A percentile compares a stretch with the other conserved stretches of the same genome.
phyloP scores from a whole-genome alignment of 2,888 invertebrate genomes.

The Oscheius sp. region DNA sequence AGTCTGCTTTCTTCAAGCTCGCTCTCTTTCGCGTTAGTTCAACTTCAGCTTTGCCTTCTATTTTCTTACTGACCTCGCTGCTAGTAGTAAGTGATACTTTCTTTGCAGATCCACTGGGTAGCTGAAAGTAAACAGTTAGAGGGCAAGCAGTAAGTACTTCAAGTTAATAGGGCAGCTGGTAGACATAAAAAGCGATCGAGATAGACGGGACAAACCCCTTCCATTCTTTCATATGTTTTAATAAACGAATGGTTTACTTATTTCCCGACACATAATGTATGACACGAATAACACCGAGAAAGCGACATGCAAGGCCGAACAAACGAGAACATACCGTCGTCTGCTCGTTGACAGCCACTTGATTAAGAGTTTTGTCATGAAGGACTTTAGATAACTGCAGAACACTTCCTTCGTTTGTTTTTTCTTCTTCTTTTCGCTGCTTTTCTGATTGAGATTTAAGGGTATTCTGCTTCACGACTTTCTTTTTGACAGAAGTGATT shows the following conservation, averaged over 20 bases:
- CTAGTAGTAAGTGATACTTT: conserved; percentile 35
- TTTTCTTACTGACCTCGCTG: conserved; percentile 31
- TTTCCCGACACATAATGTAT: conserved; percentile 11
- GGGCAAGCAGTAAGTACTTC: not conserved
- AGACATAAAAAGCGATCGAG: not conserved
- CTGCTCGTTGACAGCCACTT: conserved; percentile 34
- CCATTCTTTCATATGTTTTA: not conserved
- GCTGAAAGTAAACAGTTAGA: conserved; percentile 24
- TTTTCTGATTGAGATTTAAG: conserved; percentile 45
- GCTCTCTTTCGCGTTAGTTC: conserved; percentile 34
- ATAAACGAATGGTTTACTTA: not conserved
- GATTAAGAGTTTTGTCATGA: conserved; percentile 33
- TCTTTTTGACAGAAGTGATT: conserved; percentile 45
- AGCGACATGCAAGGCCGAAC: conserved; percentile 1
- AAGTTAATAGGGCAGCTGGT: not conserved
- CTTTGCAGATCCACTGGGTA: conserved; percentile 37
- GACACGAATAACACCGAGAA: conserved; percentile 8
- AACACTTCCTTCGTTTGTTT: conserved; percentile 25
- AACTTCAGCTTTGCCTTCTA: conserved; percentile 42
- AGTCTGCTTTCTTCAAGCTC: conserved; percentile 36
- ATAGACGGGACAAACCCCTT: not conserved
- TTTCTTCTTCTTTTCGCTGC: conserved; percentile 35
- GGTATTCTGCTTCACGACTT: conserved; percentile 40
- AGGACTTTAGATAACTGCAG: conserved; percentile 38
- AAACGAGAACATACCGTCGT: conserved; percentile 25